Conservation (phyloP, 2,113 vertebrate genomes). For the Polyodon spathula region DNA sequence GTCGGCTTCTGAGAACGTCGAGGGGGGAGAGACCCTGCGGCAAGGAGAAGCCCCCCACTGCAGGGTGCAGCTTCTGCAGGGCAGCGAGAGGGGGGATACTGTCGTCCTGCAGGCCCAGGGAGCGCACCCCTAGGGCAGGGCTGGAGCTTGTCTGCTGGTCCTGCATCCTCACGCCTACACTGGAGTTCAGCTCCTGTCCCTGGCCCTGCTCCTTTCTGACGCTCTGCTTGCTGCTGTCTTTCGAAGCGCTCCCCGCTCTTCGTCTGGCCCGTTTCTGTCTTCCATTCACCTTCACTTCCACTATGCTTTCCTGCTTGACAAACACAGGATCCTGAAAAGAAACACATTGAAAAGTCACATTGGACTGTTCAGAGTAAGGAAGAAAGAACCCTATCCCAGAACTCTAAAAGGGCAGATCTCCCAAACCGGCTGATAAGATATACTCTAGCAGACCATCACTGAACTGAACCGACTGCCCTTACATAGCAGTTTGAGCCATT, state of each 20-base stretch:
- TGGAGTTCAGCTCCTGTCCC: conserved; percentile 8
- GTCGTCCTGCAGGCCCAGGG: neutral
- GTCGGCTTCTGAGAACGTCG: conserved; percentile 47
- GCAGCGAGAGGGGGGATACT: conserved; percentile 17
- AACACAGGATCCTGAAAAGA: no score
- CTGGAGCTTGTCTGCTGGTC: neutral
- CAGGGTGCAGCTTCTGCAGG: conserved; percentile 34
- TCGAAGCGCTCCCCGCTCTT: conserved; percentile 38
- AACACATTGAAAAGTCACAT: no score
- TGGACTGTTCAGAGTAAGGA: no score
- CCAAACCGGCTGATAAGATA: no score
- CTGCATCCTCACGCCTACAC: neutral
- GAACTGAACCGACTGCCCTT: no score
- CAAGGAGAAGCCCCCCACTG: conserved; percentile 47
- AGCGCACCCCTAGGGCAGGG: neutral
- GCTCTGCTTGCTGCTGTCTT: no score
- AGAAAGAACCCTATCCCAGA: no score
- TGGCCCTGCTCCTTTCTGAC: no score
- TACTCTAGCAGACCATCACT: no score
- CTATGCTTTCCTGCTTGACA: conserved; percentile 20
- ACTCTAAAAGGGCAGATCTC: no score
- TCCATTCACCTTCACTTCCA: conserved; percentile 19
- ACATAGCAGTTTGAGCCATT: no score
- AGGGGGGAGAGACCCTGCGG: conserved; percentile 57
- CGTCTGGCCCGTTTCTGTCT: conserved; percentile 53